Evolutionary conservation across 2,113 vertebrate genomes (phyloP).

Genomic region (Triplophysa tibetana): DNA sequence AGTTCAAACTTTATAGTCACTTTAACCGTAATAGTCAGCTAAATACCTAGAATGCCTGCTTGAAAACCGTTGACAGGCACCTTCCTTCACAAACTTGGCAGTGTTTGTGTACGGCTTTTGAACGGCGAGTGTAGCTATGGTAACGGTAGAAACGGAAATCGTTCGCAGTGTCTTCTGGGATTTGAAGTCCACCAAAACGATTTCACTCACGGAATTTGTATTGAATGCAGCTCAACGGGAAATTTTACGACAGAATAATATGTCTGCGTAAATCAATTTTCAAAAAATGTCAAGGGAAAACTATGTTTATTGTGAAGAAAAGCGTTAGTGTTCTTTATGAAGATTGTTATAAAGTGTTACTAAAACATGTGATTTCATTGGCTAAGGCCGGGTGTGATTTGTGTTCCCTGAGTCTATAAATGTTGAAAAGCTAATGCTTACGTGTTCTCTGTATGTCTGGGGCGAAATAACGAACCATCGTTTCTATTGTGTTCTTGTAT

Average conservation of each 20-base stretch:
- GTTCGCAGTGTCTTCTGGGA: slow-evolving; percentile 42
- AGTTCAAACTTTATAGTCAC: not conserved
- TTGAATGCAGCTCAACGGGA: too few species aligned
- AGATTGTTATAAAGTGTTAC: too few species aligned
- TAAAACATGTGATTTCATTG: too few species aligned
- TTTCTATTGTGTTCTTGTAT: not conserved
- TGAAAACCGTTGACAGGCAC: not conserved
- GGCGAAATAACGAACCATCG: not conserved
- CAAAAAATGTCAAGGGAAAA: too few species aligned
- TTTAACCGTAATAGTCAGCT: not conserved
- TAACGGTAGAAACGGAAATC: slow-evolving; percentile 36
- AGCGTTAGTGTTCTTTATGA: too few species aligned
- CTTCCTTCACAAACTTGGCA: not conserved
- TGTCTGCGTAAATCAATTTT: too few species aligned
- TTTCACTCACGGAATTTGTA: too few species aligned
- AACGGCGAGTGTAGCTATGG: slow-evolving; percentile 47
- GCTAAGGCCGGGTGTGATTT: too few species aligned
- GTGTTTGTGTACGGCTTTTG: not conserved
- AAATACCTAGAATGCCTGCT: slow-evolving; percentile 14
- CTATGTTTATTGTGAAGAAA: too few species aligned
- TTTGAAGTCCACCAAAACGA: slow-evolving; percentile 28
- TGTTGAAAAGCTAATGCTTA: too few species aligned
- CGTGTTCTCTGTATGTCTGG: not conserved
- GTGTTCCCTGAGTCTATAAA: too few species aligned
- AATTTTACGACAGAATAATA: too few species aligned